Percentiles rank a stretch among this genome's conserved stretches.
Evolutionary conservation across 1,140 invertebrate genomes (phyloP).

Genomic region (Leptestheria dahalacensis): DNA sequence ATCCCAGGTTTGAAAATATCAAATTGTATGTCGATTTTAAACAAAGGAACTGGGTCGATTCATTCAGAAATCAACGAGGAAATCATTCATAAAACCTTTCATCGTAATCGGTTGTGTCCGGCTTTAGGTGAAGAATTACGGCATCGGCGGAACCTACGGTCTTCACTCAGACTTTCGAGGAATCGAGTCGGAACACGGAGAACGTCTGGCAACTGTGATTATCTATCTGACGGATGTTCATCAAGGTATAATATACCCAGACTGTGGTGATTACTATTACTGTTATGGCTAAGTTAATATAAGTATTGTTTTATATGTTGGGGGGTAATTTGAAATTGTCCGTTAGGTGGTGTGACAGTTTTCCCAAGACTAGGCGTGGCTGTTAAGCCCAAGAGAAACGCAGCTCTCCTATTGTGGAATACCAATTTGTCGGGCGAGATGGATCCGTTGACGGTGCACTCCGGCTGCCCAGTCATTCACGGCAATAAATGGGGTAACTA

Average conservation of each 20-base stretch:
- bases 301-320: not conserved
- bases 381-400: not conserved
- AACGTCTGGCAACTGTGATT: not conserved
- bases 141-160: not conserved
- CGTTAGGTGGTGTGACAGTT: not conserved
- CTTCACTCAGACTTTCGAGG: slow-evolving; percentile 1
- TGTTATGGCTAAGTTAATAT: not conserved
- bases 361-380: not conserved
- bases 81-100: not conserved
- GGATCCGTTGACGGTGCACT: no score
- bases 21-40: no score
- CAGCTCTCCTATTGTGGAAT: not conserved
- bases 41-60: no score
- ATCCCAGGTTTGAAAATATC: no score
- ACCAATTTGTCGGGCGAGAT: not conserved
- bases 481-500: no score
- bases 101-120: not conserved
- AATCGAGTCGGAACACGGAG: not conserved
- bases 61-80: no score
- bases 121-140: slow-evolving; percentile 4
- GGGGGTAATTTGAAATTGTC: not conserved
- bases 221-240: slow-evolving; percentile 6
- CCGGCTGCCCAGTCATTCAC: no score
- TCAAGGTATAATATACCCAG: not conserved
- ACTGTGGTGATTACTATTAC: not conserved